Conservation (phyloP, 2,888 invertebrate species). For the Cerastis leucographa region DNA sequence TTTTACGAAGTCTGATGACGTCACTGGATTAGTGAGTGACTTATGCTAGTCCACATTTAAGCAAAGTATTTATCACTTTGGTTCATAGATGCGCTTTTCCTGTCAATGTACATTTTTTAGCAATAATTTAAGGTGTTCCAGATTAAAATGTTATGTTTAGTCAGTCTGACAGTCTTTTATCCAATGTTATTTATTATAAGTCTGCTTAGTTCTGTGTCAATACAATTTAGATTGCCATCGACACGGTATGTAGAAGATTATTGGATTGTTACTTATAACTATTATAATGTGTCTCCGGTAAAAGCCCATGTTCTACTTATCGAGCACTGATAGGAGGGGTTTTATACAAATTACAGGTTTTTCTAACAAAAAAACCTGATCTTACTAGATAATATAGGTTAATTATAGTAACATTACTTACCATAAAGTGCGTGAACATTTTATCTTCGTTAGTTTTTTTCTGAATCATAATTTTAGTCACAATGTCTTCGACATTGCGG, state of each 20-base stretch:
- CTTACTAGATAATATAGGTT: neutral
- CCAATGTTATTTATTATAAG: neutral
- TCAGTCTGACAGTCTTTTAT: neutral
- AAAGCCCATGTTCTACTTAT: slow-evolving; percentile 24
- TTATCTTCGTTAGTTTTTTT: neutral
- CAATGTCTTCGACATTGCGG: neutral
- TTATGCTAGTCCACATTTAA: neutral
- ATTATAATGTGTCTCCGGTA: neutral
- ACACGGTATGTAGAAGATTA: too few relatives aligned
- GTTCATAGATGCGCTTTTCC: neutral
- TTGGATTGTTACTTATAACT: neutral
- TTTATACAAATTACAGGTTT: slow-evolving; percentile 14
- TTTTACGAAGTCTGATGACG: neutral
- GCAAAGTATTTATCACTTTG: neutral
- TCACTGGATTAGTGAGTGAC: neutral
- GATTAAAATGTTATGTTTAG: neutral
- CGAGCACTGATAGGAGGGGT: slow-evolving; percentile 9
- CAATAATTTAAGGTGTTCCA: neutral
- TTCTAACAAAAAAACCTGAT: neutral
- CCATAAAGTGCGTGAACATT: neutral
- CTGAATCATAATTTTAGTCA: neutral
- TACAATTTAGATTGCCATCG: too few relatives aligned
- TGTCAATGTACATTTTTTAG: neutral
- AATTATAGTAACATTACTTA: slow-evolving; percentile 9
- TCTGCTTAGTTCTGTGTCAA: too few relatives aligned